Evolutionary conservation across 2,888 invertebrate genomes (phyloP), one percentile per base, ranked within the genome.

Genomic region (Hyposoter dolosus): DNA sequence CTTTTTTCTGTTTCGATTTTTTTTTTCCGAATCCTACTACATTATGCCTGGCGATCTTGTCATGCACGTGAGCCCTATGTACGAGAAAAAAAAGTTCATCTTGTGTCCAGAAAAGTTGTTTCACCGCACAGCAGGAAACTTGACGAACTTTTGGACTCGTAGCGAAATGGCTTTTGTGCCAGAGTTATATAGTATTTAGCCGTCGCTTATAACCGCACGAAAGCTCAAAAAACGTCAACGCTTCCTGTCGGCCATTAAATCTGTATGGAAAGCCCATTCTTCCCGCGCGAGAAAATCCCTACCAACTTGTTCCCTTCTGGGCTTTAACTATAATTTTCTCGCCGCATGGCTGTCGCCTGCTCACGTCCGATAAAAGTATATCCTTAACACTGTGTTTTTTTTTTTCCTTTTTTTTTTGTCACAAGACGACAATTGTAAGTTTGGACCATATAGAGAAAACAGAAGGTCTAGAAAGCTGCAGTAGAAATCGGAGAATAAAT

Each of bases 401-500:
- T 47, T 17, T 47, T 15, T 15, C 15, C 1, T 47, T 28, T 60
- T 28, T 12, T 56, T 23, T 56, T 56, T 23, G 56, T 56, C 76
- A 47, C 56, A 76, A 83, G 80, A 72, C 68, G 72, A 74, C 32
- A 17, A 66, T 66, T 72, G 53, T 23, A 45, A 56, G 68, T n/a
- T 60, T 77, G 66, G 74, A 66, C 76, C 63, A 63, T 79, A 35
- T 75, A 50, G 35, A 82, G 83, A 45, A 77, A 81, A 83, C 81
- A 78, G 66, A 76, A 79, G 77, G 82, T 84, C 71, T 87, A 85
- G 69, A 53, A 28, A 69, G 86, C 0, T 40, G 35, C 53, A 60
- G 69, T 80, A 72, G 81, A 75, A 53, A 78, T 81, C 75, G 83
- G 77, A 79, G 68, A 83, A 84, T 83, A 82, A 86, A 83, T 84